Conservation (phyloP, 2,888 invertebrate genomes). For the Megastigmus dorsalis region DNA sequence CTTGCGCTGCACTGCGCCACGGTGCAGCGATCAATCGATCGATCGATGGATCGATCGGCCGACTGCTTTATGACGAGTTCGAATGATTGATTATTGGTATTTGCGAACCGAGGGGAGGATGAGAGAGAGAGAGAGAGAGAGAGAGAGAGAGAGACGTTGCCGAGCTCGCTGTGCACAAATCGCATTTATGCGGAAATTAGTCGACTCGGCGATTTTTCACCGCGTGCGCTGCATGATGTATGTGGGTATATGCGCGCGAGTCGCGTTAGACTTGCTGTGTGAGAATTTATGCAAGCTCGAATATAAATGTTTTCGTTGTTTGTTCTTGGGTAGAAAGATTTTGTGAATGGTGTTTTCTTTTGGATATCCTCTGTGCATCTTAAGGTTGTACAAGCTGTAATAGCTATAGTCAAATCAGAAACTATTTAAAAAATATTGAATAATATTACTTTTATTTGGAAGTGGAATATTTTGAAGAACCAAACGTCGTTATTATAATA, state of each 20-base stretch:
- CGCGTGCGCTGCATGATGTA: conserved; percentile 15
- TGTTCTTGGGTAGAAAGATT: not conserved
- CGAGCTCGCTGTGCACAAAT: conserved; percentile 5
- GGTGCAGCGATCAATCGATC: too few relatives aligned
- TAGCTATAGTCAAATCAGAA: too few relatives aligned
- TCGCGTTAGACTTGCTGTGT: not conserved
- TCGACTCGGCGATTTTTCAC: conserved; percentile 26
- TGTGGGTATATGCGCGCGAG: not conserved
- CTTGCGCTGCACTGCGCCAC: not conserved
- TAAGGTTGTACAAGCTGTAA: too few relatives aligned
- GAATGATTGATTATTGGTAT: conserved; percentile 48
- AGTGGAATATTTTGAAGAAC: too few relatives aligned
- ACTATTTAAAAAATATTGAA: too few relatives aligned
- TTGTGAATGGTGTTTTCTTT: too few relatives aligned
- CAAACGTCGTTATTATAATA: too few relatives aligned
- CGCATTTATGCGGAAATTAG: conserved; percentile 47
- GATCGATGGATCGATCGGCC: conserved; percentile 32
- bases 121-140: too few relatives aligned
- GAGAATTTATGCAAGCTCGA: conserved; percentile 9
- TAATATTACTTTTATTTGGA: too few relatives aligned
- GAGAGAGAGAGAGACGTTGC: too few relatives aligned
- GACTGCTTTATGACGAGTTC: conserved; percentile 50
- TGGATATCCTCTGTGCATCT: too few relatives aligned
- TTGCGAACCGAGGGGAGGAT: conserved; percentile 14
- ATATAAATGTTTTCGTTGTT: conserved; percentile 12